Percentiles rank a stretch among this genome's conserved stretches.
These are phyloP conservation scores for Phyllostomus discolor DNA, from an alignment of 2,113 vertebrate species.

Conservation along the genomic window DNA sequence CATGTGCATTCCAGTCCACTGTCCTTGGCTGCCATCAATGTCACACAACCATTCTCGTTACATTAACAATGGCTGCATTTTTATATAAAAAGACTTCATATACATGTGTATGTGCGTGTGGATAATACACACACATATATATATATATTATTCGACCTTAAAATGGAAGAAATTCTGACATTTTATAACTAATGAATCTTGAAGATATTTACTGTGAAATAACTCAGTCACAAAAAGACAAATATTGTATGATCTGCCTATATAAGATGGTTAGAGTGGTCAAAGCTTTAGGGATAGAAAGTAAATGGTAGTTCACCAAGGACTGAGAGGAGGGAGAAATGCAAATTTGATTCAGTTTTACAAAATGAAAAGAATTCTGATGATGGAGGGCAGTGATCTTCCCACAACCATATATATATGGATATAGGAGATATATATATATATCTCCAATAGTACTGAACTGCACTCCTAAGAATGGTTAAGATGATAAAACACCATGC, in stretches of 20 bases:
- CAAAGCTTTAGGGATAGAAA: background rate
- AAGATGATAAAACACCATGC: background rate
- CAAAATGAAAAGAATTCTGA: background rate
- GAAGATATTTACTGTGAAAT: background rate
- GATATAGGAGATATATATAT: no score
- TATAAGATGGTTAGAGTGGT: background rate
- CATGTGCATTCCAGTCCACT: no score
- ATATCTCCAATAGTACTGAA: background rate
- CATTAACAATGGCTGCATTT: no score
- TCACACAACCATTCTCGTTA: no score
- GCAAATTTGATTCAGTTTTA: background rate
- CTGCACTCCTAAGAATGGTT: background rate
- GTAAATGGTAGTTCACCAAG: background rate
- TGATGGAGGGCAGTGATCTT: background rate
- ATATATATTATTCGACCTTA: background rate
- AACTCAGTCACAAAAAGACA: background rate
- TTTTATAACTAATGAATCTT: background rate
- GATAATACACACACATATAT: no score
- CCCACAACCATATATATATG: background rate
- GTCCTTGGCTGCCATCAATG: no score
- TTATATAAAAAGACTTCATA: no score
- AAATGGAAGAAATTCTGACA: background rate
- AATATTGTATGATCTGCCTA: background rate
- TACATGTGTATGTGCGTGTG: no score
- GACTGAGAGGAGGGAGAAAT: rapidly evolving